Conservation (phyloP, 2,888 invertebrate species). For the Cantharis flavilabris region DNA sequence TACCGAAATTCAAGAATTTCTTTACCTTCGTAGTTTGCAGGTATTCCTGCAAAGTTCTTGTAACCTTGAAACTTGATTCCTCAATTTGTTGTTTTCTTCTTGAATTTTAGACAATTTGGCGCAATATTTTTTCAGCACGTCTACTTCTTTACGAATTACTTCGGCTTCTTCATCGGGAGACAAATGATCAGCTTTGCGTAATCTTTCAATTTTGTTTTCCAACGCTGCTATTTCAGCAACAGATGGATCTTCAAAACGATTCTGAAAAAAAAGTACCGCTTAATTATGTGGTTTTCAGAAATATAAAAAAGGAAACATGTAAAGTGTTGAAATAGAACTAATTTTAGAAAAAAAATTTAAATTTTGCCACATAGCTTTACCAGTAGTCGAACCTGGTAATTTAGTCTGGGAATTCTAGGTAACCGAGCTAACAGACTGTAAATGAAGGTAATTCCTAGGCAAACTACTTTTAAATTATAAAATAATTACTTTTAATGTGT, state of each 20-base stretch:
- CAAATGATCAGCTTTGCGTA: slow-evolving; percentile 37
- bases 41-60: slow-evolving; percentile 9
- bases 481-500: slow-evolving; percentile 38
- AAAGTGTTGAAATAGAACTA: no score
- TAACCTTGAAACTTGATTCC: slow-evolving; percentile 23
- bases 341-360: no score
- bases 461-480: neutral
- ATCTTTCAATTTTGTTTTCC: slow-evolving; percentile 44
- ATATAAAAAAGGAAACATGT: neutral
- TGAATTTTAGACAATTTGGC: slow-evolving; percentile 46
- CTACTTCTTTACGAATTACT: slow-evolving; percentile 47
- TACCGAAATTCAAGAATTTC: neutral
- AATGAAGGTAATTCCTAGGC: no score
- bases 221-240: slow-evolving; percentile 41
- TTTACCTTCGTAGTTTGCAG: slow-evolving; percentile 2
- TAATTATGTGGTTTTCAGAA: neutral
- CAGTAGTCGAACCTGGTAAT: no score
- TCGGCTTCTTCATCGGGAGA: slow-evolving; percentile 46
- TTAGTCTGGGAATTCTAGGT: no score
- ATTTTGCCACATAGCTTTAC: no score
- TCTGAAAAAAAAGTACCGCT: neutral
- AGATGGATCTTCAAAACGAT: slow-evolving; percentile 17
- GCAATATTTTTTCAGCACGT: slow-evolving; percentile 48
- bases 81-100: slow-evolving; percentile 46
- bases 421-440: no score